phyloP scores from a whole-genome alignment of 1,140 invertebrate genomes.

The Zaprionus gabonicus region DNA sequence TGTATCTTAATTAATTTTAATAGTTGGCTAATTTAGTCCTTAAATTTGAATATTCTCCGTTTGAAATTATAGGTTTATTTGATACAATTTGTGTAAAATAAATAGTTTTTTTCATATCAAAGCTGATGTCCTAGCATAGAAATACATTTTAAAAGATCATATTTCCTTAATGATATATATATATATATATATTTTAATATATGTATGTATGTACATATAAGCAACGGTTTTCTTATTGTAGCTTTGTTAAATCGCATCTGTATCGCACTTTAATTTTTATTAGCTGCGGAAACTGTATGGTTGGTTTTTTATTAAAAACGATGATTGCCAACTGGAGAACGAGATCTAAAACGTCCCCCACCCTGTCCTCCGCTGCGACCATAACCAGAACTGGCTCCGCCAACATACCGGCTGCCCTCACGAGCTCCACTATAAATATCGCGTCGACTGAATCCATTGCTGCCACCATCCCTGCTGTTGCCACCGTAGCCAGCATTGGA shows the following conservation, averaged over 20 bases:
- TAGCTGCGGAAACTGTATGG: constrained; percentile 38
- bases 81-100: constrained; percentile 49
- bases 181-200: constrained; percentile 21
- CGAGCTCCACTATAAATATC: constrained; percentile 82
- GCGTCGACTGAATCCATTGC: constrained; percentile 76
- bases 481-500: constrained; percentile 80
- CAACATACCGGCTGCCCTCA: constrained; percentile 84
- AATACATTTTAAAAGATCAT: constrained; percentile 35
- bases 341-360: constrained; percentile 76
- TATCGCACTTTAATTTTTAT: constrained; percentile 45
- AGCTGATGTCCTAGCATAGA: constrained; percentile 43
- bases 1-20: constrained; percentile 49
- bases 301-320: constrained; percentile 68
- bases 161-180: constrained; percentile 41
- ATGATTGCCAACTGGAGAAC: constrained; percentile 73
- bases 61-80: constrained; percentile 40
- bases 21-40: constrained; percentile 54
- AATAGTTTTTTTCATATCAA: constrained; percentile 37
- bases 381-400: constrained; percentile 79
- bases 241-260: constrained; percentile 25
- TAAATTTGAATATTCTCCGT: constrained; percentile 45
- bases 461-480: constrained; percentile 75
- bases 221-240: constrained; percentile 38
- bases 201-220: constrained; percentile 53
- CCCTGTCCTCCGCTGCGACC: constrained; percentile 84